Conservation (phyloP, 2,113 vertebrate genomes). For the Hypocryptadius cinnamomeus region DNA sequence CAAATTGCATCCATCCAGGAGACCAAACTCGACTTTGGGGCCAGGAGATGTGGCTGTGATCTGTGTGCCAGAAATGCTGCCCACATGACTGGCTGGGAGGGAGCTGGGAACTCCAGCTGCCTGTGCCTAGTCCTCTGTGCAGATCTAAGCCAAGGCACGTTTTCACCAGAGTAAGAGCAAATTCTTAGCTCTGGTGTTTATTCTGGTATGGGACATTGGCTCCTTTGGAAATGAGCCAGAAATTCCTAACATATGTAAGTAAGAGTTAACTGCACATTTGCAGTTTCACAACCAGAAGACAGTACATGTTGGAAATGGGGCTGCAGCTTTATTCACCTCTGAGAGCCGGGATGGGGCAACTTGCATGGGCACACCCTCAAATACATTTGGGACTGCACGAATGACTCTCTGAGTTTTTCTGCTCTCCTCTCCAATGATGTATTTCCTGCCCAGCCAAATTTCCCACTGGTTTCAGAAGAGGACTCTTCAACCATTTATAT, state of each 20-base stretch:
- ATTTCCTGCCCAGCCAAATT: background rate
- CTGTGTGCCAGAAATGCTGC: background rate
- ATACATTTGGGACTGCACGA: background rate
- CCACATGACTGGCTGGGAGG: background rate
- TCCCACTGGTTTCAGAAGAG: background rate
- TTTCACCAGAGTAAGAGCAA: background rate
- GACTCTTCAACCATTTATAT: constrained; percentile 11
- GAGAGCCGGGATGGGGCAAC: background rate
- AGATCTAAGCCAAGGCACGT: background rate
- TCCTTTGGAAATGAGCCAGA: background rate
- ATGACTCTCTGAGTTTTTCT: background rate
- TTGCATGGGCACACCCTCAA: background rate
- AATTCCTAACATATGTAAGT: background rate
- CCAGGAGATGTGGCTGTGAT: background rate
- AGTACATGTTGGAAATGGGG: background rate
- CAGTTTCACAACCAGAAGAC: background rate
- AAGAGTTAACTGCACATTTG: background rate
- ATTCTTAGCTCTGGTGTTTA: background rate
- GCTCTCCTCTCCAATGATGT: background rate
- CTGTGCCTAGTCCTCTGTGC: background rate
- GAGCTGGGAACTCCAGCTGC: background rate
- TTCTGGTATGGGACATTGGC: background rate
- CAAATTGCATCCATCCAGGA: background rate
- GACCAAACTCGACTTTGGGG: fast-evolving
- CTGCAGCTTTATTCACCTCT: background rate